Evolutionary conservation across 2,888 invertebrate species (phyloP).

Genomic region (Tipula confusa): DNA sequence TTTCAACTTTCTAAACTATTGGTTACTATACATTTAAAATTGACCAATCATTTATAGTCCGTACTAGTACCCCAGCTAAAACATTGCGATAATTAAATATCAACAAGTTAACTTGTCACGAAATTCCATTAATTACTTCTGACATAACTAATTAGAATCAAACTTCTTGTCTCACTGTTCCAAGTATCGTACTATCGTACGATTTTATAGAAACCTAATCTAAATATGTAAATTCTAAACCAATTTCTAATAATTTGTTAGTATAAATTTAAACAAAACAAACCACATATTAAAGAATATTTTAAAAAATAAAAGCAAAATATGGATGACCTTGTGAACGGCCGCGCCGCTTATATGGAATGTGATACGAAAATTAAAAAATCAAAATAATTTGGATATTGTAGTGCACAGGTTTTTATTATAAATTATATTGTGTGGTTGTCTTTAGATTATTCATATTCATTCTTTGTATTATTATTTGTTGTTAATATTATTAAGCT

Average conservation of each 20-base stretch:
- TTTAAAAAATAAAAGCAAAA: neutral
- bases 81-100: no score
- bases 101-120: no score
- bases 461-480: no score
- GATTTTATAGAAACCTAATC: neutral
- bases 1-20: no score
- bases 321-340: neutral
- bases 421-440: neutral
- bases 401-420: neutral
- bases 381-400: neutral
- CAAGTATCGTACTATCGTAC: neutral
- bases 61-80: no score
- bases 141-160: neutral
- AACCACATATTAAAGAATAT: neutral
- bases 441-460: no score
- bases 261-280: neutral
- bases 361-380: constrained; percentile 9
- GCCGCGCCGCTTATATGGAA: constrained; percentile 5
- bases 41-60: no score
- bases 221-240: neutral
- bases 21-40: no score
- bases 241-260: neutral
- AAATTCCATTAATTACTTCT: neutral
- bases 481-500: neutral
- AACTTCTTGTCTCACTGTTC: neutral